Percentiles rank a stretch among this genome's conserved stretches.
Evolutionary conservation across 2,888 invertebrate species (phyloP).

Genomic region (Xiphydria camelus): DNA sequence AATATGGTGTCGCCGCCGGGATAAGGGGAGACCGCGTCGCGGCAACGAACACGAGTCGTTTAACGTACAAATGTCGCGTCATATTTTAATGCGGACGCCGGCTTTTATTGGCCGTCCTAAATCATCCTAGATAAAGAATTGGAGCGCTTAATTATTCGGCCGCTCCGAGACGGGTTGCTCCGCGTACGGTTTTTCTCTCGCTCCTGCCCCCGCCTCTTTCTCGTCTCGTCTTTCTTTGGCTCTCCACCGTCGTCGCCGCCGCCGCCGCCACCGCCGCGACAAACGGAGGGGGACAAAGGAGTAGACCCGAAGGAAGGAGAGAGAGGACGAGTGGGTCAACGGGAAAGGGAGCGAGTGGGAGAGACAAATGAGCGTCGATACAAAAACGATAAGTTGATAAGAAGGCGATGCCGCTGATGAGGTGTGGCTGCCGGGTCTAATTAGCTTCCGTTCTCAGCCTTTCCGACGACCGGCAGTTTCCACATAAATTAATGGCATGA

Average conservation of each 20-base stretch:
- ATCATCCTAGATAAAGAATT: slow-evolving; percentile 23
- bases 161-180: slow-evolving; percentile 18
- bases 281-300: slow-evolving; percentile 19
- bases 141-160: slow-evolving; percentile 30
- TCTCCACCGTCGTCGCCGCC: slow-evolving; percentile 13
- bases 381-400: slow-evolving; percentile 25
- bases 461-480: too few relatives aligned
- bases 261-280: too few relatives aligned
- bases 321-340: slow-evolving; percentile 14
- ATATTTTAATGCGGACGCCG: too few relatives aligned
- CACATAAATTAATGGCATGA: too few relatives aligned
- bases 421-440: slow-evolving; percentile 39
- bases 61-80: too few relatives aligned
- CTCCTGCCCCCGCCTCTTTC: background rate
- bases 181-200: too few relatives aligned
- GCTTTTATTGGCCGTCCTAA: slow-evolving; percentile 12
- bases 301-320: slow-evolving; percentile 14
- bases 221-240: slow-evolving; percentile 9
- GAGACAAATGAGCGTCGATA: slow-evolving; percentile 30
- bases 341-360: slow-evolving; percentile 8
- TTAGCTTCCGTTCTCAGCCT: slow-evolving; percentile 43
- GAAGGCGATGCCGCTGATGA: slow-evolving; percentile 27
- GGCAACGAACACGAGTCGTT: too few relatives aligned
- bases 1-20: too few relatives aligned
- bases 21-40: too few relatives aligned